Evolutionary conservation across 2,888 invertebrate species (phyloP).

Genomic region (Vannuccia rotundouncinata): DNA sequence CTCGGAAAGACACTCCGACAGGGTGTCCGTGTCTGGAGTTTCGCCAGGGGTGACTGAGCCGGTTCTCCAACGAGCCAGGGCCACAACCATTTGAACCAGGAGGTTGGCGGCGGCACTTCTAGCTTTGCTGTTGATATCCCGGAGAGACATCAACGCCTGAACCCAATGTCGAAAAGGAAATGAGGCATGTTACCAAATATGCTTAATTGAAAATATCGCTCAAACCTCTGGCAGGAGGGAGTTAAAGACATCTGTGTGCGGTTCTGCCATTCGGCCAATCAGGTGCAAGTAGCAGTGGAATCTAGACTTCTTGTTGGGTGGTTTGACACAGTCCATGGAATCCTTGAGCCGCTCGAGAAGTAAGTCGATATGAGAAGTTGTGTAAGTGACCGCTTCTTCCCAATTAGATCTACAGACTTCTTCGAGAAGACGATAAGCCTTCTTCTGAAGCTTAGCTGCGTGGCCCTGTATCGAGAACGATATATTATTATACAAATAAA

Average conservation of each 20-base stretch:
- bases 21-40: background rate
- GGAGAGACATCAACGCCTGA: background rate
- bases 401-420: background rate
- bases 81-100: background rate
- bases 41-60: background rate
- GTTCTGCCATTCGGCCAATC: background rate
- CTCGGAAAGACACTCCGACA: background rate
- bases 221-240: background rate
- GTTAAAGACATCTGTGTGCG: background rate
- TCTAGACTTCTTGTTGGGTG: background rate
- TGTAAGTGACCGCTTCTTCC: background rate
- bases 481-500: too few species aligned
- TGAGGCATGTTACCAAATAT: background rate
- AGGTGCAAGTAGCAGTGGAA: constrained; percentile 10
- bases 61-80: background rate
- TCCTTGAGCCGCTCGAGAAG: background rate
- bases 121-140: background rate
- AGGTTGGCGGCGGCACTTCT: background rate
- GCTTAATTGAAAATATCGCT: too few species aligned
- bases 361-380: background rate
- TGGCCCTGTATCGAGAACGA: background rate
- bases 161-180: background rate
- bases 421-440: background rate
- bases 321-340: constrained; percentile 3
- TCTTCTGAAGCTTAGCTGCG: background rate